Conservation (phyloP, 2,113 vertebrate genomes). For the Toxostoma redivivum region DNA sequence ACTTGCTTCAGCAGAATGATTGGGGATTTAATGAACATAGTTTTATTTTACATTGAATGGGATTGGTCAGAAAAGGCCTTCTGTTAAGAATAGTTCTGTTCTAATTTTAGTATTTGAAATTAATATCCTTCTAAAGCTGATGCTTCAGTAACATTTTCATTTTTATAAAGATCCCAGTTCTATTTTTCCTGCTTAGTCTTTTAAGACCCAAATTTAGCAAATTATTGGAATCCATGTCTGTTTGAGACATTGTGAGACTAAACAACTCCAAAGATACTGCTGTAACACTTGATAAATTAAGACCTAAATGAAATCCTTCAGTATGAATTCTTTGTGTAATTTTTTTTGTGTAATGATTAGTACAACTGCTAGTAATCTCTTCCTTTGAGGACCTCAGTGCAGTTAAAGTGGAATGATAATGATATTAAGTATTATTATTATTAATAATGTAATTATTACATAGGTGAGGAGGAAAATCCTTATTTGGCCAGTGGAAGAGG, state of each 20-base stretch:
- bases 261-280: background rate
- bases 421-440: background rate
- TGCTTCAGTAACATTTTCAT: background rate
- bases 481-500: background rate
- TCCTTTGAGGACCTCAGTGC: background rate
- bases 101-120: background rate
- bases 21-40: background rate
- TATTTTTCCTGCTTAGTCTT: background rate
- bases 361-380: background rate
- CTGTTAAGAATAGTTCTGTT: background rate
- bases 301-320: background rate
- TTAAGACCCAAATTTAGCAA: background rate
- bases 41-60: background rate
- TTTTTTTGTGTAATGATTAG: background rate
- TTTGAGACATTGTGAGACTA: background rate
- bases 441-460: background rate
- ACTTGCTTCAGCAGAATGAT: background rate
- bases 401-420: background rate
- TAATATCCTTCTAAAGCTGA: background rate
- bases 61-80: background rate
- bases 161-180: background rate
- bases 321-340: background rate
- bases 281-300: background rate
- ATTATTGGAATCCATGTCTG: background rate
- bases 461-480: background rate